Percentiles rank a stretch among this genome's conserved stretches.
These are phyloP conservation scores for Centropyge bicolor DNA, from an alignment of 2,797 vertebrate species.

Conservation along the genomic window DNA sequence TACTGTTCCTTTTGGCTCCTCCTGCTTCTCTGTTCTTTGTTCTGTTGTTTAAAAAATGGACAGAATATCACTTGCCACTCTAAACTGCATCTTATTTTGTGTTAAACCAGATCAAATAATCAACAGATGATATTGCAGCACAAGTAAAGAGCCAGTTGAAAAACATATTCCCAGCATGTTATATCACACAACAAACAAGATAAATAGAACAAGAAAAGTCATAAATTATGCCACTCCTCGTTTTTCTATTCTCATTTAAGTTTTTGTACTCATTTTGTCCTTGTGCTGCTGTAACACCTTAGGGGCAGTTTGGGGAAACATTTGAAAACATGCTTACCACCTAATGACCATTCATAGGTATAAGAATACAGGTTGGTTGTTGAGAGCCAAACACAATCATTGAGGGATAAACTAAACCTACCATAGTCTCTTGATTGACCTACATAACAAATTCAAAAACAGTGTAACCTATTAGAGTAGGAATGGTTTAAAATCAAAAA, in stretches of 20 bases:
- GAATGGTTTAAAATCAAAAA: neutral
- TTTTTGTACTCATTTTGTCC: too few relatives aligned
- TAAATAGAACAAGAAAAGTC: too few relatives aligned
- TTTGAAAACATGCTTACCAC: neutral
- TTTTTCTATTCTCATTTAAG: too few relatives aligned
- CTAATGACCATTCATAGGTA: neutral
- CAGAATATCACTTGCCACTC: slow-evolving; percentile 1
- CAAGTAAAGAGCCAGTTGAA: neutral
- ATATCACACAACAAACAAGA: neutral
- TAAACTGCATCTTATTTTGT: neutral
- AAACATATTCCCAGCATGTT: neutral
- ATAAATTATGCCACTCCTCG: too few relatives aligned
- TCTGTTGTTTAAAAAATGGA: slow-evolving; percentile 63
- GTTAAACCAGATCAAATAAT: neutral
- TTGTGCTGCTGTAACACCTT: too few relatives aligned
- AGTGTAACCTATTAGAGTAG: neutral
- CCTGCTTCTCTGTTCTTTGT: slow-evolving; percentile 58
- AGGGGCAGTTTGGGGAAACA: neutral
- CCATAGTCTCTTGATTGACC: slow-evolving; percentile 51
- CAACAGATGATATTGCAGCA: neutral
- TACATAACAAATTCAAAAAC: slow-evolving; percentile 42
- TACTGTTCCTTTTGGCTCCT: slow-evolving; percentile 61
- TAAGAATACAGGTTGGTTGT: neutral
- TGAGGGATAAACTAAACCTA: slow-evolving; percentile 32
- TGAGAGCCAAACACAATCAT: neutral